A percentile compares a stretch with the other conserved stretches of the same genome.
phyloP scores from a whole-genome alignment of 1,140 invertebrate species.

The Nymphalis io region DNA sequence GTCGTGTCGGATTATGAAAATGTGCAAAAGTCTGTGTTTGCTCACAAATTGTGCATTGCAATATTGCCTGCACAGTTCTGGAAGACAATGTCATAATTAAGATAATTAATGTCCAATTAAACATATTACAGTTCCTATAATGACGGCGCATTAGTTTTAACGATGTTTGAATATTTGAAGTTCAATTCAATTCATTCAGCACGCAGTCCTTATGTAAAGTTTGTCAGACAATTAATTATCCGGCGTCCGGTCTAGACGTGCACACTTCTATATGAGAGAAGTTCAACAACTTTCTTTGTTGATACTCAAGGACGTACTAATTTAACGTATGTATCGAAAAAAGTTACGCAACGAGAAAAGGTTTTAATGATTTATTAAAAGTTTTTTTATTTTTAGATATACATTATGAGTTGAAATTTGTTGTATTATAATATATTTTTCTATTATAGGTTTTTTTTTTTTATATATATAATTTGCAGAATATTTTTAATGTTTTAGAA shows the following conservation, averaged over 20 bases:
- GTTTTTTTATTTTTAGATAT: not conserved
- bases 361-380: conserved; percentile 1
- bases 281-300: conserved; percentile 28
- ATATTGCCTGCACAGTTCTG: too few species aligned
- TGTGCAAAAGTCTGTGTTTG: too few species aligned
- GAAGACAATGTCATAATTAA: not conserved
- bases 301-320: not conserved
- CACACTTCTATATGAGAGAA: conserved; percentile 27
- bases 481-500: too few species aligned
- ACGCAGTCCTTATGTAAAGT: conserved; percentile 29
- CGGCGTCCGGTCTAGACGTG: conserved; percentile 33
- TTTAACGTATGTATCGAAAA: not conserved
- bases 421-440: too few species aligned
- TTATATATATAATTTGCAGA: too few species aligned
- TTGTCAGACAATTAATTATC: conserved; percentile 36
- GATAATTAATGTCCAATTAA: not conserved
- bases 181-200: conserved; percentile 23
- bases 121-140: not conserved
- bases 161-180: conserved; percentile 22
- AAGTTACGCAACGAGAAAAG: not conserved
- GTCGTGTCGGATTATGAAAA: too few species aligned
- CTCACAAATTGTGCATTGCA: too few species aligned
- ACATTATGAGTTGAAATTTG: not conserved
- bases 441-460: too few species aligned
- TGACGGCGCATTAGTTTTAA: conserved; percentile 22